Evolutionary conservation across 2,888 invertebrate genomes (phyloP), one percentile per base, ranked within the genome.

Genomic region (Abrostola tripartita): DNA sequence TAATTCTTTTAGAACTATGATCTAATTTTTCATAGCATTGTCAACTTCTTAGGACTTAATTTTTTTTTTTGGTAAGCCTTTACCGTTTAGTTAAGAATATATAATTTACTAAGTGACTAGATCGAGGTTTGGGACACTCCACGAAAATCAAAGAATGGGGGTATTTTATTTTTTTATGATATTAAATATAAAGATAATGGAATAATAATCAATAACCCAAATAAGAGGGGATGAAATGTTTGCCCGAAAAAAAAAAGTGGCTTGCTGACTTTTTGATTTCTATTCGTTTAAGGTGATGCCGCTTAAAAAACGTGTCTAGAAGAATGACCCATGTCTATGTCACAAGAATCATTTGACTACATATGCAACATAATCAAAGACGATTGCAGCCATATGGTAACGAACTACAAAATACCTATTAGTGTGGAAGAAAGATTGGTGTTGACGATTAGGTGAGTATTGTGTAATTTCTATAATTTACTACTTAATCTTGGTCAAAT

Each of bases 101-200:
- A 51, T 51, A 51, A 51, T 51, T 51, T 51, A 51, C 51, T 51
- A 51, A 51, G 37, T 51, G 37, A 51, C 51, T n/a, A 51, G 37
- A 51, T 51, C 51, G 51, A 12, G 51, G 51, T 37, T 51, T 51
- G 51, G 51, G 37, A 37, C 36, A 51, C 51, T 37, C 51, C 36
- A 50, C 53, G 53, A 54, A 42, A 54, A 54, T 54, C 53, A 54
- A 54, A 42, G 44, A 47, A 47, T 47, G 44, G 44, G 44, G 44
- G 40, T 47, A 47, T 47, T 10, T 47, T 10, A 10, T 24, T 52
- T 52, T 52, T 52, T 41, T 24, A 35, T 53, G 24, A 42, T 53
- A 40, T 40, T 40, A 40, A 40, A 40, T 40, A 40, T 52, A 38
- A 38, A 52, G 37, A 52, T 38, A 52, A 24, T 52, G 40, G 41